Base-by-base conservation (phyloP, 2,113 vertebrate genomes). In the Ibidorhyncha struthersii region DNA sequence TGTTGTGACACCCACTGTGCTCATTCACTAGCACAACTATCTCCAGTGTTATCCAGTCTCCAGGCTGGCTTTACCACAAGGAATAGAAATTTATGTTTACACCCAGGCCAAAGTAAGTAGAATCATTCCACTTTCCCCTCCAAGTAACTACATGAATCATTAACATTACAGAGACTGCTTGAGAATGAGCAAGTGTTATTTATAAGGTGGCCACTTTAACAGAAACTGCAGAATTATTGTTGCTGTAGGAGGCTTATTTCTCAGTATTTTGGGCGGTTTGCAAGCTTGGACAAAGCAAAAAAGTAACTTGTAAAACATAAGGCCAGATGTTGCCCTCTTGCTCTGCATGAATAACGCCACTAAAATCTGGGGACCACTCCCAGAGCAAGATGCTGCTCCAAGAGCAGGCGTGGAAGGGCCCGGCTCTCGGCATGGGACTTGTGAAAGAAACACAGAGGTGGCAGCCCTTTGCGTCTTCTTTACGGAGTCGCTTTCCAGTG, bases 401-500 rank as follows among this genome's bases (percentile, higher is more conserved):
- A 29, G 65, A 53, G 36, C 66, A 72, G 43, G 12, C 26, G 2
- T 73, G 45, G 72, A 61, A 89, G 43, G 11, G 10, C 29, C 41
- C 47, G 55, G 32, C 36, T 77, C 70, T 73, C 1, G 0, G 56
- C 12, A 14, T 4, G 13, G 50, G 34, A 87, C 6, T 0, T 22
- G 3, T 27, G 67, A 90, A 73, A 77, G 32, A 86, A 90, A 62
- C 36, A 50, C 26, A 58, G 67, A 66, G 40, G 38, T 78, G 41
- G n/a, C 32, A 71, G 25, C n/a, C 80, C 36, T 52, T 59, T 38
- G 18, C 0, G 0, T 30, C 47, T 65, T 79, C 66, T 66, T 38
- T 52, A 80, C 0, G 0, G 62, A 80, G 36, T 50, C 0, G 0
- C 18, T 74, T 21, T 86, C n/a, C 30, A 45, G 32, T 8, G 8